Evolutionary conservation across 2,113 vertebrate species (phyloP).

Genomic region (Helogale parvula): DNA sequence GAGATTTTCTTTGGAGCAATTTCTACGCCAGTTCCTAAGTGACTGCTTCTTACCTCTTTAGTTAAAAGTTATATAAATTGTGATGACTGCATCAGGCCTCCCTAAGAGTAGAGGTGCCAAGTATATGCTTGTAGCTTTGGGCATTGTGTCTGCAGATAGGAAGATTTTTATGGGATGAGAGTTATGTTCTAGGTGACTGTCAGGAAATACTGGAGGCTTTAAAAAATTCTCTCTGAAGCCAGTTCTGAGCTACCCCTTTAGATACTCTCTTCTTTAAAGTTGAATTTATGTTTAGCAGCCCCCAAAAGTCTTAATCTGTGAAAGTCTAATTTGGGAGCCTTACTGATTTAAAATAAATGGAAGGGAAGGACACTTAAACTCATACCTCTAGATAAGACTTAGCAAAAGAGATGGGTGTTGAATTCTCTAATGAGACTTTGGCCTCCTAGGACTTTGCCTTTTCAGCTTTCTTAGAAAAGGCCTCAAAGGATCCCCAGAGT

Average conservation of each 20-base stretch:
- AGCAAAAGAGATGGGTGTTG: neutral
- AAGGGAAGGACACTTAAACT: neutral
- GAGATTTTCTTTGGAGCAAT: neutral
- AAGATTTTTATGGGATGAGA: neutral
- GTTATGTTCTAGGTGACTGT: neutral
- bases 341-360: conserved; percentile 28
- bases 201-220: neutral
- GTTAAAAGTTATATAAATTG: neutral
- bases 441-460: neutral
- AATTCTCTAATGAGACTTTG: neutral
- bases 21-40: conserved; percentile 2
- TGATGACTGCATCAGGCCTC: neutral
- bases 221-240: conserved; percentile 29
- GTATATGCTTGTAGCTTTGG: neutral
- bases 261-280: conserved; percentile 32
- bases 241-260: neutral
- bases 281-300: conserved; percentile 30
- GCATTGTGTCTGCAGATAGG: neutral
- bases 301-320: neutral
- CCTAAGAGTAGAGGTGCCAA: neutral
- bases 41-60: neutral
- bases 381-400: neutral
- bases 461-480: neutral
- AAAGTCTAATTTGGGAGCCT: neutral
- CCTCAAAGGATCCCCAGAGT: neutral